Evolutionary conservation across 2,113 vertebrate genomes (phyloP).

Genomic region (Corydoras sp.): DNA sequence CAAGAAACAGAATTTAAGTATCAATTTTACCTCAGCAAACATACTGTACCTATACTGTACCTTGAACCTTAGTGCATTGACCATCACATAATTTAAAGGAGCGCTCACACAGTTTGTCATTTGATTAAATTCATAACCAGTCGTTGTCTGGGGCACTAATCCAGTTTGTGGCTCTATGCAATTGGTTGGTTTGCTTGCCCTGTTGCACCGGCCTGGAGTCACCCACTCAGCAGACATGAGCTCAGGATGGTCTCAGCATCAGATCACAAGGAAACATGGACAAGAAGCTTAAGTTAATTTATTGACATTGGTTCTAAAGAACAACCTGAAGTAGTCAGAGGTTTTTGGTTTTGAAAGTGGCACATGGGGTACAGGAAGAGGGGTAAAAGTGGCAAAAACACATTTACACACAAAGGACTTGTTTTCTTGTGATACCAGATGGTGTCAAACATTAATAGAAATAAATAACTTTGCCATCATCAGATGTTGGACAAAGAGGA

Average conservation of each 20-base stretch:
- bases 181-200: too few species aligned
- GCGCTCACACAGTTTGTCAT: too few species aligned
- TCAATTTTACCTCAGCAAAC: too few species aligned
- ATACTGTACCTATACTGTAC: too few species aligned
- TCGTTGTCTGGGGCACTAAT: too few species aligned
- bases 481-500: slow-evolving; percentile 50
- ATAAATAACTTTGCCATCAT: slow-evolving; percentile 41
- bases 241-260: not conserved
- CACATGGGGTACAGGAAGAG: slow-evolving; percentile 45
- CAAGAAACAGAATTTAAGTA: too few species aligned
- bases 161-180: too few species aligned
- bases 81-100: too few species aligned
- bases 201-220: too few species aligned
- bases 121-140: too few species aligned
- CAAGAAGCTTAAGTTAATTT: slow-evolving; percentile 40
- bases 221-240: too few species aligned
- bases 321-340: slow-evolving; percentile 56
- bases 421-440: slow-evolving; percentile 54
- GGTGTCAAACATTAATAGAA: slow-evolving; percentile 55
- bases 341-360: slow-evolving; percentile 57
- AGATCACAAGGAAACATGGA: slow-evolving; percentile 3
- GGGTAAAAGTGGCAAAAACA: slow-evolving; percentile 54
- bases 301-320: slow-evolving; percentile 60
- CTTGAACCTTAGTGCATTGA: too few species aligned
- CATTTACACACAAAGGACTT: slow-evolving; percentile 48